Conservation (phyloP, 2,888 invertebrate species). For the Lasius platythorax region DNA sequence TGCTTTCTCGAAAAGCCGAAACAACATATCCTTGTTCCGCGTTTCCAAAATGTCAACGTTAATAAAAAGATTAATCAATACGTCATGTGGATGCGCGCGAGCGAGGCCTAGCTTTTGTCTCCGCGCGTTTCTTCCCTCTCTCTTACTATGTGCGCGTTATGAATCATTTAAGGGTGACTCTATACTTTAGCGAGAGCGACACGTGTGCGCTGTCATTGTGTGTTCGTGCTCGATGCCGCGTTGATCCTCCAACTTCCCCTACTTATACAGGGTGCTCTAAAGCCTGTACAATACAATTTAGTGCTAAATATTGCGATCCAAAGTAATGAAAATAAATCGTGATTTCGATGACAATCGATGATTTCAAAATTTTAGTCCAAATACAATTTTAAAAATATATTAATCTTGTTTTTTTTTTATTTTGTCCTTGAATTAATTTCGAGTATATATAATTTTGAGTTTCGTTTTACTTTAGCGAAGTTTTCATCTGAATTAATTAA, state of each 20-base stretch:
- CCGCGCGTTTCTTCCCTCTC: conserved; percentile 66
- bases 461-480: not conserved
- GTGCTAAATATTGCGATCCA: not conserved
- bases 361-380: not conserved
- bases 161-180: conserved; percentile 79
- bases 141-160: conserved; percentile 64
- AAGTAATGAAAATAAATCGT: not conserved
- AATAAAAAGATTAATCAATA: conserved; percentile 73
- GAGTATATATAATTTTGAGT: not conserved
- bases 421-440: not conserved
- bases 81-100: conserved; percentile 59
- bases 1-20: not conserved
- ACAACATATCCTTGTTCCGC: conserved; percentile 44
- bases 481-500: conserved; percentile 1
- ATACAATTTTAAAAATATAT: not conserved
- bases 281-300: conserved; percentile 9
- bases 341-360: not conserved
- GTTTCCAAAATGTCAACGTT: conserved; percentile 53
- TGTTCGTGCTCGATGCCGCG: not conserved
- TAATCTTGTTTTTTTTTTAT: not conserved
- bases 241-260: conserved; percentile 1
- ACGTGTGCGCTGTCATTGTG: conserved; percentile 16
- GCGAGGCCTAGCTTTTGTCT: conserved; percentile 68
- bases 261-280: not conserved
- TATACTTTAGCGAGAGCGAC: conserved; percentile 48